Conservation (phyloP, 1,140 invertebrate genomes). For the Solenopsis invicta region DNA sequence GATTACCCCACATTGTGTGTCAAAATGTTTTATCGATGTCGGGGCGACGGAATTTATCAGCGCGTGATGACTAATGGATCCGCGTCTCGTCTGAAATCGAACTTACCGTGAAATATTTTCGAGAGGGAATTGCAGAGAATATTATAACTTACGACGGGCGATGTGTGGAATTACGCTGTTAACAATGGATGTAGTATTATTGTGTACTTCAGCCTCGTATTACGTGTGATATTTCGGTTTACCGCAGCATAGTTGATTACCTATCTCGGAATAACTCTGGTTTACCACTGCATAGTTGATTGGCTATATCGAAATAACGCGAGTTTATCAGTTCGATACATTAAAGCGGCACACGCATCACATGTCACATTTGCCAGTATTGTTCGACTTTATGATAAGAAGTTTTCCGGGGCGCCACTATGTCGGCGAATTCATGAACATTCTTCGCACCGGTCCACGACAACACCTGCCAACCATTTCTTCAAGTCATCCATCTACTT, state of each 20-base stretch:
- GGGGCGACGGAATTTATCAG: slow-evolving; percentile 47
- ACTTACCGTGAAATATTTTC: not conserved
- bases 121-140: not conserved
- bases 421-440: slow-evolving; percentile 50
- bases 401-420: slow-evolving; percentile 14
- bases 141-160: not conserved
- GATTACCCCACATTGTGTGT: slow-evolving; percentile 44
- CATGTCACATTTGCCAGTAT: not conserved
- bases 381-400: slow-evolving; percentile 34
- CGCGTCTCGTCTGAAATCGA: not conserved
- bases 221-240: slow-evolving; percentile 75
- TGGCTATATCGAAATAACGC: slow-evolving; percentile 74
- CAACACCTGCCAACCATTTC: slow-evolving; percentile 61
- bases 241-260: slow-evolving; percentile 76
- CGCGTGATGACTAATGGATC: slow-evolving; percentile 45
- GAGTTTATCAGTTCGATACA: slow-evolving; percentile 62
- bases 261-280: slow-evolving; percentile 75
- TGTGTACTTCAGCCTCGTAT: slow-evolving; percentile 71
- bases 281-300: slow-evolving; percentile 75
- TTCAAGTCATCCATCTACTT: slow-evolving; percentile 63
- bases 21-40: slow-evolving; percentile 53
- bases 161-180: not conserved
- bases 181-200: slow-evolving; percentile 59
- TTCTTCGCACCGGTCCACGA: slow-evolving; percentile 41
- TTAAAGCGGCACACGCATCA: slow-evolving; percentile 61